phyloP scores from a whole-genome alignment of 2,113 vertebrate species.

The Chitala chitala region DNA sequence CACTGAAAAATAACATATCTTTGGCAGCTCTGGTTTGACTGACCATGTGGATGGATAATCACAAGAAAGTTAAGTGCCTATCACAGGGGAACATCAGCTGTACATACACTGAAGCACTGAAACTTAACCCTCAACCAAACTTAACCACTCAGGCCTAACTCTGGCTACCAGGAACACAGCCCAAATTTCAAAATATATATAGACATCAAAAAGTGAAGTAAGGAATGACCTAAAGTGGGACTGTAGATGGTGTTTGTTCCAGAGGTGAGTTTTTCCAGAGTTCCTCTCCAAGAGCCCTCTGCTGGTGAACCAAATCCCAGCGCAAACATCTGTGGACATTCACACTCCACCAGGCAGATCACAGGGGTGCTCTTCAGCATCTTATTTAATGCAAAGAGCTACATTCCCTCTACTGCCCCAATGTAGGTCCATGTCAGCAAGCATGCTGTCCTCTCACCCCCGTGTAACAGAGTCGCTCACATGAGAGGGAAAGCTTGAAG shows the following conservation, averaged over 20 bases:
- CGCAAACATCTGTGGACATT: background rate
- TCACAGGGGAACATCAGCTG: background rate
- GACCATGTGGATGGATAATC: too few species aligned
- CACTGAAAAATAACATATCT: background rate
- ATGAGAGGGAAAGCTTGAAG: conserved; percentile 42
- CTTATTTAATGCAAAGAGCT: background rate
- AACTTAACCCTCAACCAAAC: too few species aligned
- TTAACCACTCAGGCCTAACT: too few species aligned
- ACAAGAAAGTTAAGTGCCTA: background rate
- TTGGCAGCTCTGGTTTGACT: too few species aligned
- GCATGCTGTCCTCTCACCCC: too few species aligned
- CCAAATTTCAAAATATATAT: too few species aligned
- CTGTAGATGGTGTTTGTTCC: background rate
- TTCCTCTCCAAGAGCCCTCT: background rate
- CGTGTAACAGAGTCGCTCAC: background rate
- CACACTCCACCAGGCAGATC: background rate
- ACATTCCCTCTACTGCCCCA: too few species aligned
- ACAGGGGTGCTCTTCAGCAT: background rate
- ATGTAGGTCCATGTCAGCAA: too few species aligned
- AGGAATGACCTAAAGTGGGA: background rate
- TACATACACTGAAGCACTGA: too few species aligned
- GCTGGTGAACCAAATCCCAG: background rate
- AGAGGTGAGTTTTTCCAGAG: background rate
- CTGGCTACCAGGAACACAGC: too few species aligned
- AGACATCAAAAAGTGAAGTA: too few species aligned